These are phyloP conservation scores for Zootermopsis nevadensis DNA, from an alignment of 2,888 invertebrate species.

Conservation along the genomic window DNA sequence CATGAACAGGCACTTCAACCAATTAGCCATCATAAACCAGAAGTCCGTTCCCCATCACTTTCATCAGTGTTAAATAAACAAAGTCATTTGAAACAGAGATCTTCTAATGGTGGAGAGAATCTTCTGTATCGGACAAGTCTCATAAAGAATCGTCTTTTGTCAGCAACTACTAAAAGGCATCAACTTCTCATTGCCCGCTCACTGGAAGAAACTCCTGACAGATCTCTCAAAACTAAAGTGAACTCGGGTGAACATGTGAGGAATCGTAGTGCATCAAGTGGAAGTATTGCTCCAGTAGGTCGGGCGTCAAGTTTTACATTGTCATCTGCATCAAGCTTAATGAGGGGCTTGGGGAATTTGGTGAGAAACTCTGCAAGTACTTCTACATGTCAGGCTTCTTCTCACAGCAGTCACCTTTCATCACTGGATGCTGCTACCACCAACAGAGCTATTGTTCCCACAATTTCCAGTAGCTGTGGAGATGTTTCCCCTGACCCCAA, in stretches of 20 bases:
- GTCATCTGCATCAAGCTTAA: constrained; percentile 10
- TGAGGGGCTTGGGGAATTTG: constrained; percentile 30
- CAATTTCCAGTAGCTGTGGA: constrained; percentile 32
- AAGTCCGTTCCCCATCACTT: constrained; percentile 12
- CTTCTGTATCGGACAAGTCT: constrained; percentile 31
- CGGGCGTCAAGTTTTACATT: constrained; percentile 2
- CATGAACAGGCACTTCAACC: constrained; percentile 8
- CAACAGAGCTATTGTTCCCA: constrained; percentile 2
- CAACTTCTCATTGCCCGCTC: constrained; percentile 36
- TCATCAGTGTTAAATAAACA: constrained; percentile 19
- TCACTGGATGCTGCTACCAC: not conserved
- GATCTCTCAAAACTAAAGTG: not conserved
- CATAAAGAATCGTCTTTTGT: constrained; percentile 23
- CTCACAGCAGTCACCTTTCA: not conserved
- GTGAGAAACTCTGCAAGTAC: constrained; percentile 31
- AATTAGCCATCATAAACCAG: not conserved
- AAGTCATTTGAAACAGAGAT: constrained; percentile 36
- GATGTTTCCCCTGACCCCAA: constrained; percentile 23
- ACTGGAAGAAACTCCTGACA: constrained; percentile 27
- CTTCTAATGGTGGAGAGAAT: constrained; percentile 41
- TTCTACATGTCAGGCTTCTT: not conserved
- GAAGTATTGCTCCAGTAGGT: constrained; percentile 28
- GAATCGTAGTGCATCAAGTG: constrained; percentile 40
- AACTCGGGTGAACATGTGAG: not conserved
- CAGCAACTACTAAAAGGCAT: constrained; percentile 23